Base-by-base conservation (phyloP, 2,888 invertebrate species). In the Brachyptera risi region DNA sequence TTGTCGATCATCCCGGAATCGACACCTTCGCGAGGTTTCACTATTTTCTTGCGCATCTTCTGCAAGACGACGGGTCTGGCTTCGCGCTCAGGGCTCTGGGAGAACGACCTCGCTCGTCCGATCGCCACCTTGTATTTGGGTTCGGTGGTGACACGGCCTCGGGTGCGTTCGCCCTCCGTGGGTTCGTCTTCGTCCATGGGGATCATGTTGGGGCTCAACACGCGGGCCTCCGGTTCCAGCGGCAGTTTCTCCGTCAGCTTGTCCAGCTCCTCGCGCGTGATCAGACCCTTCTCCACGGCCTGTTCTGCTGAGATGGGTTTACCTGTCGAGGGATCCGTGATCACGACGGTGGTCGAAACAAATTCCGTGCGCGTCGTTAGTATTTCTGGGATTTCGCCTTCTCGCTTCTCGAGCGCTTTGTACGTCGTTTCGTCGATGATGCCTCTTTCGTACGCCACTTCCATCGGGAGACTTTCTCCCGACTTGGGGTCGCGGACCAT, bases 371-470 rank as follows among this genome's bases (percentile, higher is more conserved):
- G 67, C 21, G 67, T 67, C 49, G 66, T 65, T 5, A 68, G 59
- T 5, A 68, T 58, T 51, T 67, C 66, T 15, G 65, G 60, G 40
- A 51, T 56, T 2, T 47, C 54, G 35, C 63, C 59, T 49, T 64
- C 63, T 44, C 57, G 59, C 47, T 23, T 51, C 44, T 62, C 62
- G 21, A 58, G 35, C 17, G 59, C 58, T 13, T 42, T 56, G 17
- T 59, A 57, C 1, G 60, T 60, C 5, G 59, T 57, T 15, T 59
- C 59, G 62, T 78, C 87, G 61, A 93, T 86, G 62, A 87, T 74
- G 5, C 91, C 92, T 63, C 86, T 80, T 71, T 88, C 83, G 67
- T 90, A 83, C 2, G 94, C 94, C 57, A 89, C 86, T 74, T 90
- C 88, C 68, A 91, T 82, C 1, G 90, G 88, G 66, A 92, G 79